Evolutionary conservation across 2,888 invertebrate species (phyloP).

Genomic region (Melolontha melolontha): DNA sequence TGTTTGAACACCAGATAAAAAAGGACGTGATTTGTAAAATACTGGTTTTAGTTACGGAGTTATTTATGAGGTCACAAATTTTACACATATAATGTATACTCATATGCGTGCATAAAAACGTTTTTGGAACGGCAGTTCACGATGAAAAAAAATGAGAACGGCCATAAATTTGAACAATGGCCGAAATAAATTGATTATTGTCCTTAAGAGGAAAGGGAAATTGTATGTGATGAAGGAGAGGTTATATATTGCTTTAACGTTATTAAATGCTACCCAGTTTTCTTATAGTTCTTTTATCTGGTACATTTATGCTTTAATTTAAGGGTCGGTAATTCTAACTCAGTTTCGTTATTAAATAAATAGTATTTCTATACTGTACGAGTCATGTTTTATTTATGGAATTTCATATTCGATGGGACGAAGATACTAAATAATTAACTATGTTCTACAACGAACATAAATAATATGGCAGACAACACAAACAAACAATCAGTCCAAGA

Average conservation of each 20-base stretch:
- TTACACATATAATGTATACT: slow-evolving; percentile 4
- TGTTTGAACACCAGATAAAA: slow-evolving; percentile 34
- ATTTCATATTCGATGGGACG: no score
- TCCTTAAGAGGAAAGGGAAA: slow-evolving; percentile 32
- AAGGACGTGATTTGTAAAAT: slow-evolving; percentile 34
- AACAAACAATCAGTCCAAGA: no score
- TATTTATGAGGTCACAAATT: slow-evolving; percentile 40
- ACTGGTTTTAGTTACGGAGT: slow-evolving; percentile 22
- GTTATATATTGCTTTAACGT: slow-evolving; percentile 11
- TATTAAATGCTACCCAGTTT: background rate
- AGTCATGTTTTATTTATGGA: no score
- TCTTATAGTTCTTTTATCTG: background rate
- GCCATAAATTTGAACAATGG: slow-evolving; percentile 23
- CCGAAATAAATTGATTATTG: slow-evolving; percentile 32
- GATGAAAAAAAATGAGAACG: slow-evolving; percentile 18
- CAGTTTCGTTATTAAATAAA: no score
- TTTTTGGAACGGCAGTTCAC: slow-evolving; percentile 8
- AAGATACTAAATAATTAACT: no score
- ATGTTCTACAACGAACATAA: no score
- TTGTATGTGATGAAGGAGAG: slow-evolving; percentile 15
- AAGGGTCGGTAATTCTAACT: background rate
- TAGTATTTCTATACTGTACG: no score
- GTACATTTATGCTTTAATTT: background rate
- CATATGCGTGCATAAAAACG: background rate
- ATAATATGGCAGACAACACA: no score